phyloP scores from a whole-genome alignment of 2,113 vertebrate genomes.

The Psilopogon haemacephalus region DNA sequence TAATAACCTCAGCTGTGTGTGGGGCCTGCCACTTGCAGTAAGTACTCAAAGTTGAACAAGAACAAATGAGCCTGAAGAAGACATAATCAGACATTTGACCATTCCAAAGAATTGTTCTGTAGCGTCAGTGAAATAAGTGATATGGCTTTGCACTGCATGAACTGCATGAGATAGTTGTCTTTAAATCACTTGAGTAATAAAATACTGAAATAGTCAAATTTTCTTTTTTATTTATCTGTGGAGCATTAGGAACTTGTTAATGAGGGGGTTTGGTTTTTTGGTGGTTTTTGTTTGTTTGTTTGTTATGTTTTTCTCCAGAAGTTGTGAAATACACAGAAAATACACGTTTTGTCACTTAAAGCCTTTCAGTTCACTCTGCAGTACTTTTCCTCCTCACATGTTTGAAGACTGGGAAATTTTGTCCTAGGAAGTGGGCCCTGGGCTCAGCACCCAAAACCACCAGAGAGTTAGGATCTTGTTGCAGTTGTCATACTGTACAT shows the following conservation, averaged over 20 bases:
- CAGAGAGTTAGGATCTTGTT: rapidly evolving
- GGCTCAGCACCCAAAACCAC: not conserved
- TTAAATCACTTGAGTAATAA: not conserved
- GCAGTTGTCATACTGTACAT: rapidly evolving
- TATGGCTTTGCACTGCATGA: not conserved
- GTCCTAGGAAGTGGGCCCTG: not conserved
- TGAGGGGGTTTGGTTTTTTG: not conserved
- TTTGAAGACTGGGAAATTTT: not conserved
- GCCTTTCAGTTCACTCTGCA: not conserved
- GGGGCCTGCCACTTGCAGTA: not conserved
- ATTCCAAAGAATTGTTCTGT: not conserved
- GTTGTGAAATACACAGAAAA: not conserved
- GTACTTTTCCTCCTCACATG: not conserved
- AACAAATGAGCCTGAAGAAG: not conserved
- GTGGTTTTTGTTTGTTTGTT: not conserved
- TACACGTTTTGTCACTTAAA: not conserved
- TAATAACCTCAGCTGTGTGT: not conserved
- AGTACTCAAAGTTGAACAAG: not conserved
- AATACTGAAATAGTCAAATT: not conserved
- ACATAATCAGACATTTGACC: not conserved
- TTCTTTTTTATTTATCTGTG: not conserved
- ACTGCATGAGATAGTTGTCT: not conserved
- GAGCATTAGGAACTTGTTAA: not conserved
- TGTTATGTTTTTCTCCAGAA: not conserved
- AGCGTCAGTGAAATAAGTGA: not conserved